phyloP scores from a whole-genome alignment of 2,888 invertebrate genomes.

The Leptogaster cylindrica region DNA sequence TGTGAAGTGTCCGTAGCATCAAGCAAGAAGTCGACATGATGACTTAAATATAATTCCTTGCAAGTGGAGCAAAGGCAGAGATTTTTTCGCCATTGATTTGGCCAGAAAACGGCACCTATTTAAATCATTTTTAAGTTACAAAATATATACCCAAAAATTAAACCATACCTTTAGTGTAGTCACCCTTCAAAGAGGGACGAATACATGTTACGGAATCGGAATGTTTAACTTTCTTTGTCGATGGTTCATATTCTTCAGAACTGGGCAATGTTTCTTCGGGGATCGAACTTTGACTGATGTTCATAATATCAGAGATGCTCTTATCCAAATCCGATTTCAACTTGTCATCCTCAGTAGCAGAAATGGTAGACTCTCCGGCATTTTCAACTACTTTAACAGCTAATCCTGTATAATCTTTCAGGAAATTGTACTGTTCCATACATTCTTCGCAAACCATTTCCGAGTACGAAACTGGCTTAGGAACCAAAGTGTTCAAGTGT shows the following conservation, averaged over 20 bases:
- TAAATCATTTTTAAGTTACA: too few relatives aligned
- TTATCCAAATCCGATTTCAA: conserved; percentile 54
- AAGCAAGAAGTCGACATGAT: conserved; percentile 74
- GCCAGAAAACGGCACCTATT: conserved; percentile 80
- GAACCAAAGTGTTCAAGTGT: conserved; percentile 70
- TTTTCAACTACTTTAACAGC: conserved; percentile 53
- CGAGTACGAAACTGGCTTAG: conserved; percentile 68
- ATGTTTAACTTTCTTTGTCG: conserved; percentile 53
- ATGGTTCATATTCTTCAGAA: conserved; percentile 49
- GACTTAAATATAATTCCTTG: conserved; percentile 72
- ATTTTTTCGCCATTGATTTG: conserved; percentile 75
- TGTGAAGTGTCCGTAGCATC: conserved; percentile 84
- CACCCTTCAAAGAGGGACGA: conserved; percentile 50
- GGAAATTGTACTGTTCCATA: conserved; percentile 76
- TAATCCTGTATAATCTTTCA: conserved; percentile 72
- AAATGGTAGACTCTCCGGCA: conserved; percentile 47
- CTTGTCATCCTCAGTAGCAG: conserved; percentile 52
- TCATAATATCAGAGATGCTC: conserved; percentile 57
- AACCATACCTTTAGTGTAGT: conserved; percentile 52
- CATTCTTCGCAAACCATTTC: conserved; percentile 86
- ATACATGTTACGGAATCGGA: too few relatives aligned
- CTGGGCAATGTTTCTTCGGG: not conserved
- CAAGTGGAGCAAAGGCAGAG: conserved; percentile 76
- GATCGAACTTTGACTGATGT: conserved; percentile 46
- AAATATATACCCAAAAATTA: too few relatives aligned